Evolutionary conservation across 2,113 vertebrate genomes (phyloP).

Genomic region (Maccullochella peelii): DNA sequence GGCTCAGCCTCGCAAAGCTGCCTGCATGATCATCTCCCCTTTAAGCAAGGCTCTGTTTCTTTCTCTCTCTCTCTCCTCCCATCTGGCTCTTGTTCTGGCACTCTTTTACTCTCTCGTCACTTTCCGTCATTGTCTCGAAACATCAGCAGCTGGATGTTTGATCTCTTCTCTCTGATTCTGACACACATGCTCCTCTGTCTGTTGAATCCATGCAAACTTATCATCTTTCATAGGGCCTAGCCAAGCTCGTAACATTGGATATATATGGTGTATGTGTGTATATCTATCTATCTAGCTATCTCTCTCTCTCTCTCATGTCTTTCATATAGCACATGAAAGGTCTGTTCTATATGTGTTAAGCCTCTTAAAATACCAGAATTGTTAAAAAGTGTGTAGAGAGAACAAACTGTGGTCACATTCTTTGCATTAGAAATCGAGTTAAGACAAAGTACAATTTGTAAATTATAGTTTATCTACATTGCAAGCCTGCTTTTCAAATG

Average conservation of each 20-base stretch:
- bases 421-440: background rate
- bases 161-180: slow-evolving; percentile 28
- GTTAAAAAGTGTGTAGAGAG: background rate
- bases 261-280: no score
- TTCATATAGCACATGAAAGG: slow-evolving; percentile 3
- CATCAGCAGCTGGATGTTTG: slow-evolving; percentile 33
- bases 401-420: background rate
- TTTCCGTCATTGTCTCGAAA: slow-evolving; percentile 9
- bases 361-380: background rate
- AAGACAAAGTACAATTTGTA: background rate
- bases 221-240: background rate
- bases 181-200: slow-evolving; percentile 14
- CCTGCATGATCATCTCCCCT: background rate
- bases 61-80: background rate
- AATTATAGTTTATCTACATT: background rate
- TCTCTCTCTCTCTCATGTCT: background rate
- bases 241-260: background rate
- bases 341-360: background rate
- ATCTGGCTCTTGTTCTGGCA: background rate
- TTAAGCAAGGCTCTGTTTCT: background rate
- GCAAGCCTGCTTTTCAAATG: slow-evolving; percentile 12
- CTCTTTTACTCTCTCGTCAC: background rate
- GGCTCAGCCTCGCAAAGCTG: background rate
- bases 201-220: background rate
- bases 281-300: no score